These are phyloP conservation scores for Hyppa rectilinea DNA, from an alignment of 2,888 invertebrate species.

Conservation along the genomic window DNA sequence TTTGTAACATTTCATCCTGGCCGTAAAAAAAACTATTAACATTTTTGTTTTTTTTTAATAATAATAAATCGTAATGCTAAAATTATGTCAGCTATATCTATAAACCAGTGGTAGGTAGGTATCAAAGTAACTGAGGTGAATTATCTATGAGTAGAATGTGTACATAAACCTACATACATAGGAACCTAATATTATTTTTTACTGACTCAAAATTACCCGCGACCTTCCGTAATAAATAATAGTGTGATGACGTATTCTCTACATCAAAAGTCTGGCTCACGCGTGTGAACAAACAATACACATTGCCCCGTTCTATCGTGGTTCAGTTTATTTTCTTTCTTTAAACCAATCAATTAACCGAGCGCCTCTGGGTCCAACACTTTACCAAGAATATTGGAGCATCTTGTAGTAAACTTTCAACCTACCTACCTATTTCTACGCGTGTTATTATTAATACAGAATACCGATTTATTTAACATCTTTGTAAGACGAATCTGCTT, in stretches of 20 bases:
- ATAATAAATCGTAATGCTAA: background rate
- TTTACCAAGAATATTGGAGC: conserved; percentile 40
- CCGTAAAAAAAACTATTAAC: conserved; percentile 15
- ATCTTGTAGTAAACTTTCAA: conserved; percentile 25
- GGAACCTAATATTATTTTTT: background rate
- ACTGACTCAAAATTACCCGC: background rate
- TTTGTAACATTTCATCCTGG: conserved; percentile 9
- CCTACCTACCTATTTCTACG: background rate
- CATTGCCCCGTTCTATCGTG: conserved; percentile 48
- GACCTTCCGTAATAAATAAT: conserved; percentile 33
- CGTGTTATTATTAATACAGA: conserved; percentile 1
- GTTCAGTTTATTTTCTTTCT: conserved; percentile 59
- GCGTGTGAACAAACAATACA: conserved; percentile 60
- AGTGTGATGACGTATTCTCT: conserved; percentile 41
- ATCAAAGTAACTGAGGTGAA: background rate
- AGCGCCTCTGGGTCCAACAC: conserved; percentile 37
- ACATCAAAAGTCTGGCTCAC: conserved; percentile 55
- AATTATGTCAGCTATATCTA: background rate
- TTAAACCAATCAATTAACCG: conserved; percentile 60
- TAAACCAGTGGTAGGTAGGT: too few relatives aligned
- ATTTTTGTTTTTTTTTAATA: conserved; percentile 8
- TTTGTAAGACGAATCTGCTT: background rate
- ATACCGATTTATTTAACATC: conserved; percentile 17
- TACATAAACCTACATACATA: background rate
- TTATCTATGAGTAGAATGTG: background rate